Base-by-base conservation (phyloP, 2,113 vertebrate genomes). In the Cettia cetti region DNA sequence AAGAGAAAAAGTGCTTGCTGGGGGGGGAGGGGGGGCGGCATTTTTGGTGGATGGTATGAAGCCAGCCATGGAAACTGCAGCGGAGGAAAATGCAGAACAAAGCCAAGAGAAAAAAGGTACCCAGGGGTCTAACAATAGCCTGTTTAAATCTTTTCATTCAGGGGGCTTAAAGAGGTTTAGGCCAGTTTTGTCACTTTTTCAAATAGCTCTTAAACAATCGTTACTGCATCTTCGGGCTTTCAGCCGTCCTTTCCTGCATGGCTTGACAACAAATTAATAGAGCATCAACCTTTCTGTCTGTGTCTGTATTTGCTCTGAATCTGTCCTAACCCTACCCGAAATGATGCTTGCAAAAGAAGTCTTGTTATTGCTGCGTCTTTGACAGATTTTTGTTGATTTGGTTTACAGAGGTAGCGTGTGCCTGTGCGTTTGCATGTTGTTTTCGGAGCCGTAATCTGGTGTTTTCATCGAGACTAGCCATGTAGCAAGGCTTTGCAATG, bases 1-100 rank as follows among this genome's bases (percentile, higher is more conserved):
- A 97, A 98, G 97, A 98, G 97, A 98, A 98, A 94, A 98, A 97
- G 98, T 98, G 97, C 98, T 98, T 97, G 96, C 94, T 78, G 96
- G 97, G 97, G 95, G 94, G 97, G 93, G 89, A 10, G 90, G 98
- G 95, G 97, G 94, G 96, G 97, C 96, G 94, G 97, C 98, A 98
- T 99, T 99, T 99, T 99, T 99, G 98, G 98, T 98, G 98, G 97
- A 98, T 98, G 97, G 98, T 98, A 98, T 98, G 98, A 98, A 99
- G 98, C 98, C 98, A 98, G 98, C 98, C 98, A 99, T 99, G 99
- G 99, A 99, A 99, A 99, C 98, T 98, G 97, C 98, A 97, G 98
- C 98, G 89, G 99, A 99, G 96, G 99, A 99, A 97, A 99, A 98
- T 97, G 98, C 98, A 96, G 98, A 99, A 98, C 98, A 98, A 98